phyloP scores from a whole-genome alignment of 2,888 invertebrate genomes.

The Gastrophysa polygoni region DNA sequence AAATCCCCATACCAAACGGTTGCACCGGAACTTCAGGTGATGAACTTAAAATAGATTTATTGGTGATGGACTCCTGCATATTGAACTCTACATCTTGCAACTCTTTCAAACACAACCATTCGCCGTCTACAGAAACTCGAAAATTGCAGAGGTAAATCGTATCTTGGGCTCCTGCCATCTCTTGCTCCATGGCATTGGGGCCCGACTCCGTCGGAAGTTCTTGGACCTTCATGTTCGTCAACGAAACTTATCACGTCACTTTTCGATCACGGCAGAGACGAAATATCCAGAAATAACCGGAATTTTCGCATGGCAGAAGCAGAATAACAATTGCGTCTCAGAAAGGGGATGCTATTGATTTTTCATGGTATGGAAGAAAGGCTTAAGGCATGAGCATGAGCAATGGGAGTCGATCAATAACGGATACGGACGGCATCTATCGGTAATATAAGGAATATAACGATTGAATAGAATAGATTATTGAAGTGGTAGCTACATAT shows the following conservation, averaged over 20 bases:
- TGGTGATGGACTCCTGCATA: conserved; percentile 73
- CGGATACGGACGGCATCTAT: not conserved
- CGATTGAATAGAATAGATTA: too few species aligned
- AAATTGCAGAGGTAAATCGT: conserved; percentile 97
- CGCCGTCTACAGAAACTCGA: conserved; percentile 95
- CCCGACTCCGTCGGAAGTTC: conserved; percentile 52
- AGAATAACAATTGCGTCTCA: not conserved
- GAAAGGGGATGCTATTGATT: not conserved
- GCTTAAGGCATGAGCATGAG: not conserved
- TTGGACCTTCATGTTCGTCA: conserved; percentile 54
- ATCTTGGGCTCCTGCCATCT: conserved; percentile 89
- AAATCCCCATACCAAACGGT: conserved; percentile 55
- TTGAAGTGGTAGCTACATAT: too few species aligned
- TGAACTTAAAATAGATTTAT: conserved; percentile 66
- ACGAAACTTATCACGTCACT: not conserved
- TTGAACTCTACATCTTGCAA: conserved; percentile 85
- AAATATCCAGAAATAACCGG: not conserved
- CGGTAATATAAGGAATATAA: not conserved
- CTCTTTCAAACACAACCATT: conserved; percentile 95
- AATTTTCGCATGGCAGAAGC: not conserved
- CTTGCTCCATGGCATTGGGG: conserved; percentile 61
- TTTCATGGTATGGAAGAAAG: not conserved
- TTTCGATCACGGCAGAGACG: not conserved
- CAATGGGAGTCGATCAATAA: not conserved
- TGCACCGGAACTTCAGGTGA: conserved; percentile 68